A percentile compares a stretch with the other conserved stretches of the same genome.
phyloP scores from a whole-genome alignment of 2,797 vertebrate genomes.

The Lycodopsis pacificus region DNA sequence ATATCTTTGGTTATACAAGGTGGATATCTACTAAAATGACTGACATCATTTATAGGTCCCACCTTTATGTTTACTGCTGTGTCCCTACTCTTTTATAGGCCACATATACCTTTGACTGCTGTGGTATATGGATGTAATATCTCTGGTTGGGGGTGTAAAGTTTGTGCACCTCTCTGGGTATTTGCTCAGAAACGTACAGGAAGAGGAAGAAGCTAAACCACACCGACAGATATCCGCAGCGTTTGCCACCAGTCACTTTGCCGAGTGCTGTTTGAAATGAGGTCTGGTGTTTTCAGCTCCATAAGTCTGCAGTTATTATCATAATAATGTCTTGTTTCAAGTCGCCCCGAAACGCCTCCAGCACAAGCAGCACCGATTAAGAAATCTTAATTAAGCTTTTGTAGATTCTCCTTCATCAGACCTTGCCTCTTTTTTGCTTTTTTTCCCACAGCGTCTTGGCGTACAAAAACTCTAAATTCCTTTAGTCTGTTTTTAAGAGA shows the following conservation, averaged over 20 bases:
- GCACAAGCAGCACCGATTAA: conserved; percentile 80
- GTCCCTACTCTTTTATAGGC: conserved; percentile 3
- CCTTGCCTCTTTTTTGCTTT: conserved; percentile 69
- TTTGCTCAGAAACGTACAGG: conserved; percentile 46
- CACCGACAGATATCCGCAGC: conserved; percentile 35
- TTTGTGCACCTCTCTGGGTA: conserved; percentile 27
- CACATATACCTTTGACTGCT: background rate
- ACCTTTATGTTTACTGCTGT: background rate
- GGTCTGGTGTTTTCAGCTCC: conserved; percentile 69
- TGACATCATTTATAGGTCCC: background rate
- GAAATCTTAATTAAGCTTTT: conserved; percentile 86
- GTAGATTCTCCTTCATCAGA: conserved; percentile 84
- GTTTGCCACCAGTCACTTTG: conserved; percentile 36
- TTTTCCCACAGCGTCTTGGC: conserved; percentile 47
- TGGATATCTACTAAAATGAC: background rate
- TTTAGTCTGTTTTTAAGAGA: conserved; percentile 63
- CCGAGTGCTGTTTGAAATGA: conserved; percentile 59
- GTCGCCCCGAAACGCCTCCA: conserved; percentile 78
- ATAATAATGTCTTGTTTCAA: conserved; percentile 84
- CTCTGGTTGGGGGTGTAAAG: conserved; percentile 7
- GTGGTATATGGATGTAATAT: conserved; percentile 3
- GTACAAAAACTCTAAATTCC: conserved; percentile 55
- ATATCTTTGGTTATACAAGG: background rate
- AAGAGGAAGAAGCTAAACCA: conserved; percentile 60
- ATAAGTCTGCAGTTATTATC: conserved; percentile 81